A percentile compares a stretch with the other conserved stretches of the same genome.
Conservation (phyloP, 64 coral and sea anemone genomes). For the Dendronephthya gigantea region DNA sequence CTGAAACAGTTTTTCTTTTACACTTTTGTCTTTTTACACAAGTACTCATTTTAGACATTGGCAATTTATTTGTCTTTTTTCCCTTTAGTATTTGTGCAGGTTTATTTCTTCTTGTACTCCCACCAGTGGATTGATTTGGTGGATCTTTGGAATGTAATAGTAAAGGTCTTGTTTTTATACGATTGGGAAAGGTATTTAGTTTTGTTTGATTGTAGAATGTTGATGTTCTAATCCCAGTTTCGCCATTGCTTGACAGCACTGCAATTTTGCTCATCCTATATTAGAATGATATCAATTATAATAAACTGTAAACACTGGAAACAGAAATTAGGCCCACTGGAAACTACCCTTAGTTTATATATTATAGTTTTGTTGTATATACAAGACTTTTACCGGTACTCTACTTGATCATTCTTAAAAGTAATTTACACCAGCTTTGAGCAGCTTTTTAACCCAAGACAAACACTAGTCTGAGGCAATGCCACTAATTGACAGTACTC, state of each 20-base stretch:
- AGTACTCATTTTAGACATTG: not conserved
- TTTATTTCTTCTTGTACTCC: not conserved
- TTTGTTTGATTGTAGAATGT: not conserved
- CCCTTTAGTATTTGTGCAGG: not conserved
- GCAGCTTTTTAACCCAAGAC: too few species aligned
- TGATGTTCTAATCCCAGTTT: not conserved
- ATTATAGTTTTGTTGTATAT: too few species aligned
- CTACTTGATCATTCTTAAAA: too few species aligned
- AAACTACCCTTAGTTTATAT: too few species aligned
- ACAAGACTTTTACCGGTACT: too few species aligned
- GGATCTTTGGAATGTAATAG: not conserved
- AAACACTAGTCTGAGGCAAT: too few species aligned
- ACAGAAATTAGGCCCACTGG: too few species aligned
- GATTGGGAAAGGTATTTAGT: not conserved
- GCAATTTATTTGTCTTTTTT: not conserved
- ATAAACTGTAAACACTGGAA: too few species aligned
- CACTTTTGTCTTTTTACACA: not conserved
- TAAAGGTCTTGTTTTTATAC: not conserved
- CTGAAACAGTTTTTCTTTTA: not conserved
- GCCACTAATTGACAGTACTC: too few species aligned
- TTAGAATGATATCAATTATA: too few species aligned
- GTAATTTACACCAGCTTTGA: too few species aligned
- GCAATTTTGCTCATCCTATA: not conserved
- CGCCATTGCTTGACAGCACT: not conserved
- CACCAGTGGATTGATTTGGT: not conserved